These are phyloP conservation scores for Meleagris gallopavo DNA, from an alignment of 2,113 vertebrate species.

Conservation along the genomic window DNA sequence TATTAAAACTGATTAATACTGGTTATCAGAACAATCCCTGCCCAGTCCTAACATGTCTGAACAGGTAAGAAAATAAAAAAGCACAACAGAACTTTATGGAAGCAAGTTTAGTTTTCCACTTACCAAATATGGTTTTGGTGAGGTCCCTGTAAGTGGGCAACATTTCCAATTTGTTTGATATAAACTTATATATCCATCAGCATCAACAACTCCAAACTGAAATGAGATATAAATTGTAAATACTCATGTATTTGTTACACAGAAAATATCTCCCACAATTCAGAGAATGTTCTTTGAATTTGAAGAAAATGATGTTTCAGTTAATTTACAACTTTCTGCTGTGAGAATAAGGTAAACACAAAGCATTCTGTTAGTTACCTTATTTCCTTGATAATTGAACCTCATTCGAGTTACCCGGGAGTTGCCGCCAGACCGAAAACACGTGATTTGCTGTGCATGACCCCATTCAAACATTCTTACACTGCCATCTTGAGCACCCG, in stretches of 20 bases:
- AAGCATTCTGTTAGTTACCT: conserved; percentile 78
- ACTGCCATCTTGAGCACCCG: conserved; percentile 96
- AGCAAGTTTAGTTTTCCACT: conserved; percentile 38
- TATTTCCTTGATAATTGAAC: conserved; percentile 98
- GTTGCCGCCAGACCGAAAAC: conserved; percentile 95
- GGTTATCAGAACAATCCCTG: background rate
- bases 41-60: background rate
- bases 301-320: background rate
- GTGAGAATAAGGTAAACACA: background rate
- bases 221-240: background rate
- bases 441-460: conserved; percentile 95
- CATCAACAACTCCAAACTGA: conserved; percentile 96
- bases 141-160: conserved; percentile 84
- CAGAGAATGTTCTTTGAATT: background rate
- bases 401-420: conserved; percentile 93
- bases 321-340: background rate
- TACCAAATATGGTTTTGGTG: conserved; percentile 95
- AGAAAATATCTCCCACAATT: background rate
- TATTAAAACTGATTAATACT: background rate
- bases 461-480: conserved; percentile 99
- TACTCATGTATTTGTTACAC: background rate
- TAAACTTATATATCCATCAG: conserved; percentile 93
- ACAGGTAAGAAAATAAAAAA: background rate
- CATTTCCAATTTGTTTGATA: conserved; percentile 94
- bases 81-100: background rate